These are phyloP conservation scores for Plectus sambesii DNA, from an alignment of 1,140 invertebrate genomes.

Conservation along the genomic window DNA sequence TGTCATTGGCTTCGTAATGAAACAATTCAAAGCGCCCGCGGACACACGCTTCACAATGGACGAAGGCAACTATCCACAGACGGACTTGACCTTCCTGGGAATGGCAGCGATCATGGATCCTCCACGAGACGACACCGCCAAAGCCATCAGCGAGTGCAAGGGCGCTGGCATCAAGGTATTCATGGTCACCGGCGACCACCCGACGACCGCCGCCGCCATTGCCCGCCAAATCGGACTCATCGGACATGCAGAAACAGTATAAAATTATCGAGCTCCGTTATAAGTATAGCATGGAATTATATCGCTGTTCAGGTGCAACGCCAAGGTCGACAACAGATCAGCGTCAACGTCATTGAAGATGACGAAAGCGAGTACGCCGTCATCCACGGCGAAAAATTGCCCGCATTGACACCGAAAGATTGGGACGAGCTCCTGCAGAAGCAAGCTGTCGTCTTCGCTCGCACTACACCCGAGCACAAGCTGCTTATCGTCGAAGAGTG, in stretches of 20 bases:
- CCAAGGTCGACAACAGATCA: constrained; percentile 1
- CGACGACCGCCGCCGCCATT: constrained; percentile 36
- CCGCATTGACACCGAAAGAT: constrained; percentile 24
- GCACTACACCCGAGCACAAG: constrained; percentile 71
- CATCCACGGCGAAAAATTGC: constrained; percentile 34
- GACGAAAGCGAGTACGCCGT: constrained; percentile 30
- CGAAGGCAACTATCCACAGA: constrained; percentile 27
- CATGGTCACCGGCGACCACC: constrained; percentile 43
- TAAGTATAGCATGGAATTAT: too few relatives aligned
- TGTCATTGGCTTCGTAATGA: constrained; percentile 37
- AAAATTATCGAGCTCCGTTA: too few relatives aligned
- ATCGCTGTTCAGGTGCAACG: too few relatives aligned
- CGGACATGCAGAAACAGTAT: too few relatives aligned
- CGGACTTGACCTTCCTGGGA: constrained; percentile 33
- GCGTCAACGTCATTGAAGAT: constrained; percentile 9
- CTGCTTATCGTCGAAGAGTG: constrained; percentile 68
- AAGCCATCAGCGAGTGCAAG: constrained; percentile 34
- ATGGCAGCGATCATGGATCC: constrained; percentile 44
- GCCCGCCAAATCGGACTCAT: constrained; percentile 39
- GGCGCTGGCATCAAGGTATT: constrained; percentile 42
- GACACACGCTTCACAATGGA: constrained; percentile 24
- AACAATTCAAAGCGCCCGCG: constrained; percentile 25
- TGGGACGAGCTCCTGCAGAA: constrained; percentile 47
- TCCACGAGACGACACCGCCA: constrained; percentile 31
- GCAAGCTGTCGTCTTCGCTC: constrained; percentile 72